Conservation (phyloP, 2,113 vertebrate species). For the Corapipo altera region DNA sequence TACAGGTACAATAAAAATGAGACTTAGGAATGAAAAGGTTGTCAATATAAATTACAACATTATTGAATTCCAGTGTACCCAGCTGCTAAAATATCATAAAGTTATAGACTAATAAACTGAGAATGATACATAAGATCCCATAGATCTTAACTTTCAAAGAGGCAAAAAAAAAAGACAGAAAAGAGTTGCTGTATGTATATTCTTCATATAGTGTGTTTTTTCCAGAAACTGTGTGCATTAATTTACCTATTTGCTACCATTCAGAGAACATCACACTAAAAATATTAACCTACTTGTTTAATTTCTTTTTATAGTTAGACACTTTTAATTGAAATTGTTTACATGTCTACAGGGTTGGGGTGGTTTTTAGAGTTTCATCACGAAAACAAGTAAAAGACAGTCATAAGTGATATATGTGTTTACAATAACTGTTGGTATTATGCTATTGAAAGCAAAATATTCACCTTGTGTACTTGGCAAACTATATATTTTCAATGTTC, state of each 20-base stretch:
- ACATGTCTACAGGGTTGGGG: neutral
- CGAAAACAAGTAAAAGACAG: neutral
- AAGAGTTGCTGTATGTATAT: neutral
- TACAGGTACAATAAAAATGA: conserved; percentile 59
- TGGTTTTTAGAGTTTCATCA: neutral
- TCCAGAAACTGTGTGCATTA: neutral
- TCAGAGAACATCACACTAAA: neutral
- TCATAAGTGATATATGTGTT: neutral
- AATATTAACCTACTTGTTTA: neutral
- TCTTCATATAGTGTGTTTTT: neutral
- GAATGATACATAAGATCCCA: neutral
- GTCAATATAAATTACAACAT: conserved; percentile 64
- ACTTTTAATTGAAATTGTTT: neutral
- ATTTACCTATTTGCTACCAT: neutral
- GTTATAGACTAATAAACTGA: conserved; percentile 23
- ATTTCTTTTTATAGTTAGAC: neutral
- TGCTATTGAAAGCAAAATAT: neutral
- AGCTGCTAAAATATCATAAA: conserved; percentile 42
- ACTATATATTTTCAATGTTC: neutral
- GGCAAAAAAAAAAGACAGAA: too few species aligned
- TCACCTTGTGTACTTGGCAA: neutral
- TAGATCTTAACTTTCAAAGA: neutral
- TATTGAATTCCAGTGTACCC: conserved; percentile 29
- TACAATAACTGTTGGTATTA: neutral
- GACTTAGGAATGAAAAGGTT: conserved; percentile 54